Conservation (phyloP, 2,797 vertebrate genomes). For the Chelidonichthys spinosus region DNA sequence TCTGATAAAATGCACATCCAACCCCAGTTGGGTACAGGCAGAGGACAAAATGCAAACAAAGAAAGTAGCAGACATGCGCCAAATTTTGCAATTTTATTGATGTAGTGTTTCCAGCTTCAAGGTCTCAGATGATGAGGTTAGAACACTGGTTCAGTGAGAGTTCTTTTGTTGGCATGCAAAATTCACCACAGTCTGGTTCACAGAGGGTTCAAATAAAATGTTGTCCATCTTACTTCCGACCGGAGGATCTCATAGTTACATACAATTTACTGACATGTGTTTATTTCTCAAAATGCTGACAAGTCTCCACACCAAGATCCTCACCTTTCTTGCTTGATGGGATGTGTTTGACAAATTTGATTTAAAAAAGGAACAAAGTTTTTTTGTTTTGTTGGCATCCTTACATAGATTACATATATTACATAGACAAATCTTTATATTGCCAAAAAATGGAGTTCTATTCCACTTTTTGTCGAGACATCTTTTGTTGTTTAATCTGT, state of each 20-base stretch:
- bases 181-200: neutral
- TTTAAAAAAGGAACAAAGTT: constrained; percentile 39
- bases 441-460: constrained; percentile 35
- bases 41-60: neutral
- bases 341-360: constrained; percentile 42
- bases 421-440: constrained; percentile 47
- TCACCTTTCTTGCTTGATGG: constrained; percentile 16
- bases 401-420: constrained; percentile 32
- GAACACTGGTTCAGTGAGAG: too few species aligned
- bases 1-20: neutral
- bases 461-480: constrained; percentile 36
- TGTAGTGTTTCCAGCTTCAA: neutral
- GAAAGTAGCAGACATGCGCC: neutral
- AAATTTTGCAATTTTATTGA: neutral
- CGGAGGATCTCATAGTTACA: neutral
- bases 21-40: neutral
- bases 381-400: constrained; percentile 28
- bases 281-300: constrained; percentile 33
- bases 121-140: neutral
- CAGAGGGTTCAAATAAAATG: neutral
- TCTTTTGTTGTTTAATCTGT: constrained; percentile 48
- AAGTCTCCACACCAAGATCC: neutral
- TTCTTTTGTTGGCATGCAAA: neutral
- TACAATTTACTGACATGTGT: constrained; percentile 7
- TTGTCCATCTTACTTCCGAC: neutral